Evolutionary conservation across 2,888 invertebrate genomes (phyloP).

Genomic region (Anthophora plumipes): DNA sequence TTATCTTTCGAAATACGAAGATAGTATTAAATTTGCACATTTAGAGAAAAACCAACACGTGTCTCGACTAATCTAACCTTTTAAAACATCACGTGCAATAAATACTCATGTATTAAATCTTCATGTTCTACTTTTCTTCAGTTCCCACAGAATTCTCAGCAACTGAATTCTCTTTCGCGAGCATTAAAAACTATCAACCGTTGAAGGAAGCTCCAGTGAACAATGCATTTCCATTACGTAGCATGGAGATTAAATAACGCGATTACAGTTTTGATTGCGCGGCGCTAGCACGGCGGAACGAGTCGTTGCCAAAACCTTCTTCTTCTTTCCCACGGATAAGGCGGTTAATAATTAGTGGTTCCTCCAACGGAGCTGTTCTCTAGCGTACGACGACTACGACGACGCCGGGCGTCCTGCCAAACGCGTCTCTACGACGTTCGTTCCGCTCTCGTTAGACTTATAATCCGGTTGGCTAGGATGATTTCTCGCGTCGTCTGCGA

Average conservation of each 20-base stretch:
- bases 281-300: conserved; percentile 18
- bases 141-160: neutral
- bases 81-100: too few relatives aligned
- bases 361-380: conserved; percentile 22
- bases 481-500: conserved; percentile 69
- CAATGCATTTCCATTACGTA: conserved; percentile 25
- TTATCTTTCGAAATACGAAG: too few relatives aligned
- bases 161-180: neutral
- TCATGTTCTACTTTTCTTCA: neutral
- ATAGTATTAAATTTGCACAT: too few relatives aligned
- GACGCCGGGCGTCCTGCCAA: conserved; percentile 64
- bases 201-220: neutral
- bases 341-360: conserved; percentile 75
- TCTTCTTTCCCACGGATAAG: conserved; percentile 68
- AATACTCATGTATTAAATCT: neutral
- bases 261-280: conserved; percentile 46
- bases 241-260: conserved; percentile 34
- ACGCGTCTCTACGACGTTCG: conserved; percentile 29
- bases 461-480: conserved; percentile 69
- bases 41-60: too few relatives aligned
- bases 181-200: neutral
- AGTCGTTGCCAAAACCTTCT: conserved; percentile 50
- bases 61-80: too few relatives aligned
- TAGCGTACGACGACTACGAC: conserved; percentile 18
- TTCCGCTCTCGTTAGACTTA: conserved; percentile 61